These are phyloP conservation scores for Xenentodon cancila DNA, from an alignment of 2,797 vertebrate species.

Conservation along the genomic window DNA sequence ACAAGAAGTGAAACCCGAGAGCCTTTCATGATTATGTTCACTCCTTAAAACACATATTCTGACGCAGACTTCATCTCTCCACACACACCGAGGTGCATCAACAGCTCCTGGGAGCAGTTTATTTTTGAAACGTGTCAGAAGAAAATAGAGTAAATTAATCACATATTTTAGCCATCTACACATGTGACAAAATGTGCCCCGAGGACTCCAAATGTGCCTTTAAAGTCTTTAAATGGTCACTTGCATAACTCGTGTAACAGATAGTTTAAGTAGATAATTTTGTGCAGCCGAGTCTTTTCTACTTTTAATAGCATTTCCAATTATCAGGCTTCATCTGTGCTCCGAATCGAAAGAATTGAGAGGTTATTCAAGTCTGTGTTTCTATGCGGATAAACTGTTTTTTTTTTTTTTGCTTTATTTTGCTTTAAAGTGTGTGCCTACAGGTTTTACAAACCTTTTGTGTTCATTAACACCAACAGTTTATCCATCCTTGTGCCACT, in stretches of 20 bases:
- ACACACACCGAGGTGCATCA: background rate
- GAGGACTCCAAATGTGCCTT: too few species aligned
- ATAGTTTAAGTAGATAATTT: too few species aligned
- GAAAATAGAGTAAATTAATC: constrained; percentile 5
- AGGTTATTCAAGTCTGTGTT: constrained; percentile 12
- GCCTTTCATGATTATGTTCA: constrained; percentile 14
- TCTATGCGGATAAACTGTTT: background rate
- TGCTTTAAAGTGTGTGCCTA: too few species aligned
- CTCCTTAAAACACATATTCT: constrained; percentile 41
- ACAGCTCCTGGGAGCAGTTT: background rate
- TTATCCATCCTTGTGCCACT: too few species aligned
- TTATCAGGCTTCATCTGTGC: constrained; percentile 34
- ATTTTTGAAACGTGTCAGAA: constrained; percentile 23
- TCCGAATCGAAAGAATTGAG: constrained; percentile 28
- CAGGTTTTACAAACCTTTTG: too few species aligned
- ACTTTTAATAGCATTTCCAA: constrained; percentile 46
- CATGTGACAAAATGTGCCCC: too few species aligned
- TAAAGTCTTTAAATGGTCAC: too few species aligned
- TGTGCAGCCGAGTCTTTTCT: background rate
- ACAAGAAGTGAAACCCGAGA: too few species aligned
- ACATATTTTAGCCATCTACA: constrained; percentile 12
- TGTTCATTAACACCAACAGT: too few species aligned
- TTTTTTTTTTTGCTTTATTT: too few species aligned
- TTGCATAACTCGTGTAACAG: too few species aligned
- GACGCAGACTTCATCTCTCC: constrained; percentile 17